Conservation (phyloP, 2,888 invertebrate species). For the Gibbula magus region DNA sequence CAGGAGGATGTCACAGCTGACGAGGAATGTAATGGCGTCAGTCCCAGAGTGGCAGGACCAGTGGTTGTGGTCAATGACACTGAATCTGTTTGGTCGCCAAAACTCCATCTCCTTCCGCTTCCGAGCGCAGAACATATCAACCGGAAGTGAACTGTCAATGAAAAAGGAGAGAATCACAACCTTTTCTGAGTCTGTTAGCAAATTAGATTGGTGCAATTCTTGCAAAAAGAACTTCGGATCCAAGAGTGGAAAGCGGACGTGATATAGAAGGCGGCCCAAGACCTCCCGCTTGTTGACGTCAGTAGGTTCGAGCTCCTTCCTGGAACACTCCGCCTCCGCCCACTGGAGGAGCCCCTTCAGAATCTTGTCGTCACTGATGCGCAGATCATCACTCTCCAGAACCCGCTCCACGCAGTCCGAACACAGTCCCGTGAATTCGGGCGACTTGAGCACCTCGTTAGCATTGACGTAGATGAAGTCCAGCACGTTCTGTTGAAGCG, state of each 20-base stretch:
- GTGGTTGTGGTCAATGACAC: neutral
- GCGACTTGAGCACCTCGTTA: constrained; percentile 78
- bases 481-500: constrained; percentile 82
- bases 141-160: constrained; percentile 23
- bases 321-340: constrained; percentile 59
- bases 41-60: neutral
- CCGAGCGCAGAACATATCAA: neutral
- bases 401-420: constrained; percentile 82
- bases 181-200: constrained; percentile 40
- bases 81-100: neutral
- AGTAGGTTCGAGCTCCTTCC: constrained; percentile 47
- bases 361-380: constrained; percentile 76
- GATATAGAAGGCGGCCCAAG: constrained; percentile 54
- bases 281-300: constrained; percentile 53
- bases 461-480: constrained; percentile 80
- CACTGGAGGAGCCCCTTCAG: constrained; percentile 54
- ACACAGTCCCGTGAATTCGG: constrained; percentile 80
- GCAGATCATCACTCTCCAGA: constrained; percentile 82
- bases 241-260: constrained; percentile 61
- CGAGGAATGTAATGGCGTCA: neutral
- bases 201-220: constrained; percentile 21
- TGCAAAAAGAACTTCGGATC: constrained; percentile 37
- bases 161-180: constrained; percentile 38
- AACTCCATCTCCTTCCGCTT: neutral
- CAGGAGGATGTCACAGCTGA: neutral